phyloP scores from a whole-genome alignment of 2,888 invertebrate genomes.

The Folsomia manolachei region DNA sequence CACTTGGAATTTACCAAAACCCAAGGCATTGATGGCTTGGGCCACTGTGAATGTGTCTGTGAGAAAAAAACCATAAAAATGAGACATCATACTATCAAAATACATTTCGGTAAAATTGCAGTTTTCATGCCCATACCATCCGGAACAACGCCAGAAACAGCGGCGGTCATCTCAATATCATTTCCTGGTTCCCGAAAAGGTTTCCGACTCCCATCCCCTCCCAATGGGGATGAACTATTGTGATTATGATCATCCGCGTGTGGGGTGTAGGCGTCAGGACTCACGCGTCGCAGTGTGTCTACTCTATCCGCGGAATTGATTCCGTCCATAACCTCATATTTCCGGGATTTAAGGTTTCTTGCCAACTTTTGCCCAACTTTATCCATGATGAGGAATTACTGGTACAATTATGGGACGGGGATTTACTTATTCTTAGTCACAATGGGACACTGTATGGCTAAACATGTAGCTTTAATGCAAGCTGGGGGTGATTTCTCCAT shows the following conservation, averaged over 20 bases:
- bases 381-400: too few relatives aligned
- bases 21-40: constrained; percentile 80
- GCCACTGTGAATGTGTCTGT: constrained; percentile 81
- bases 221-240: constrained; percentile 25
- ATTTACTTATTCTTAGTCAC: neutral
- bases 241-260: constrained; percentile 27
- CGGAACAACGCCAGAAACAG: constrained; percentile 66
- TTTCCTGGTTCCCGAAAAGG: constrained; percentile 51
- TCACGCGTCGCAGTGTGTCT: constrained; percentile 46
- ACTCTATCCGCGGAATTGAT: constrained; percentile 46
- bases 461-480: neutral
- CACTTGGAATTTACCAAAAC: constrained; percentile 87
- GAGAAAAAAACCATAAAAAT: too few relatives aligned
- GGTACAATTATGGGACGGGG: too few relatives aligned
- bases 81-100: constrained; percentile 3
- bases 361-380: constrained; percentile 49
- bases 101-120: neutral
- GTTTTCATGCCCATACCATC: constrained; percentile 67
- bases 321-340: constrained; percentile 51
- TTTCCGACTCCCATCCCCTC: constrained; percentile 34
- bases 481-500: too few relatives aligned
- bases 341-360: constrained; percentile 47
- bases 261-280: constrained; percentile 39
- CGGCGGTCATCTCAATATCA: constrained; percentile 72
- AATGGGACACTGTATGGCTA: neutral